These are phyloP conservation scores for Loris lydekkerianus DNA, from an alignment of 2,797 vertebrate species.

Conservation along the genomic window DNA sequence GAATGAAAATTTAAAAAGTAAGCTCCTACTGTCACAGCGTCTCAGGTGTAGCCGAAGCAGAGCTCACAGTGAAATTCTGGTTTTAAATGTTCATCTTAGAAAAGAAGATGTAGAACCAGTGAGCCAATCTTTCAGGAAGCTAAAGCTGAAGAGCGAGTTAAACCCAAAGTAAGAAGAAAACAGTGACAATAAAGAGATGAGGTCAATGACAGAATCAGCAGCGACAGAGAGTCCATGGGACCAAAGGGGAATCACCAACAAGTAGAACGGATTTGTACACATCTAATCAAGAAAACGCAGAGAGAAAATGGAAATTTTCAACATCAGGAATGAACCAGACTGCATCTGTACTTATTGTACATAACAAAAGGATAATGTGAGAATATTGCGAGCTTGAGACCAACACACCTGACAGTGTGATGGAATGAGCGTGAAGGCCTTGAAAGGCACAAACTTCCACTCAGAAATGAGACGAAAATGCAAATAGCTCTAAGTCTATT, in stretches of 20 bases:
- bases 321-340: neutral
- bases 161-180: neutral
- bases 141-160: neutral
- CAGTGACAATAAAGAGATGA: neutral
- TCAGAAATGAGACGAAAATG: neutral
- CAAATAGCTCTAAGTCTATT: neutral
- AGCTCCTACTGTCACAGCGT: too few relatives aligned
- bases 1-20: neutral
- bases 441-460: neutral
- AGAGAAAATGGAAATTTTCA: neutral
- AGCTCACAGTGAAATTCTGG: neutral
- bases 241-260: neutral
- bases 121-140: neutral
- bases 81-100: neutral
- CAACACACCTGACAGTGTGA: neutral
- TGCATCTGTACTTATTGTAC: neutral
- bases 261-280: neutral
- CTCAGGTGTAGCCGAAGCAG: neutral
- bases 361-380: neutral
- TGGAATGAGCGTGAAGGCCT: neutral
- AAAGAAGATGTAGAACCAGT: neutral
- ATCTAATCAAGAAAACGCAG: neutral
- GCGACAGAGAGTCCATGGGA: neutral
- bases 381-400: neutral
- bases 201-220: neutral